These are phyloP conservation scores for Micrasema longulum DNA, from an alignment of 1,140 invertebrate genomes.

Conservation along the genomic window DNA sequence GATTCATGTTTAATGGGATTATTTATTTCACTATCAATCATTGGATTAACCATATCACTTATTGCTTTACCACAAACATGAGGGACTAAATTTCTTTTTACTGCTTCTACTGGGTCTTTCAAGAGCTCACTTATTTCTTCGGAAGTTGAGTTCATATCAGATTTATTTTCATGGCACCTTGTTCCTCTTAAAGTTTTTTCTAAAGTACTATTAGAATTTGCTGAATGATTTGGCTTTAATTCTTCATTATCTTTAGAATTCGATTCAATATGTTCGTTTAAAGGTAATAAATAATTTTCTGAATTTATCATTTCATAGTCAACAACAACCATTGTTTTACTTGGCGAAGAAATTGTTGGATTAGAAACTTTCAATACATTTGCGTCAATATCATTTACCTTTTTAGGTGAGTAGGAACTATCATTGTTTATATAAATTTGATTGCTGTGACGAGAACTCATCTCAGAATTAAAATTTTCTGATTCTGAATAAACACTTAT, in stretches of 20 bases:
- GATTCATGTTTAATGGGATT: slow-evolving; percentile 56
- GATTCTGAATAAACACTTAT: slow-evolving; percentile 64
- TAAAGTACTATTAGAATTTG: background rate
- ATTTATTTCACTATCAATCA: slow-evolving; percentile 43
- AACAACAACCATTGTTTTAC: slow-evolving; percentile 50
- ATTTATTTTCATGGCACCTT: slow-evolving; percentile 53
- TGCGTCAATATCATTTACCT: slow-evolving; percentile 53
- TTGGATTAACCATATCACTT: slow-evolving; percentile 52
- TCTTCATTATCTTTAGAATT: background rate
- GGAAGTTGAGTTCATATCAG: slow-evolving; percentile 54
- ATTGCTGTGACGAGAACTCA: slow-evolving; percentile 49
- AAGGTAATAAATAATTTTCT: slow-evolving; percentile 27
- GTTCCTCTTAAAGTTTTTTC: slow-evolving; percentile 50
- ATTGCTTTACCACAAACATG: slow-evolving; percentile 75
- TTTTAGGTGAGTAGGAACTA: slow-evolving; percentile 49
- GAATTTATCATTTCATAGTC: slow-evolving; percentile 51
- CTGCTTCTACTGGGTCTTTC: slow-evolving; percentile 77
- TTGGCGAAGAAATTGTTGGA: slow-evolving; percentile 46
- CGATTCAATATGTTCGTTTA: background rate
- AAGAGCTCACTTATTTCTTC: slow-evolving; percentile 70
- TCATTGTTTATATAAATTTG: slow-evolving; percentile 66
- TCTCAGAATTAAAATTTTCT: slow-evolving; percentile 42
- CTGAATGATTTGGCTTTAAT: background rate
- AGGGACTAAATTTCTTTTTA: slow-evolving; percentile 76
- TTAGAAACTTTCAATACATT: slow-evolving; percentile 36